These are phyloP conservation scores for Pantherophis alleghaniensis DNA, from an alignment of 2,797 vertebrate species.

Conservation along the genomic window DNA sequence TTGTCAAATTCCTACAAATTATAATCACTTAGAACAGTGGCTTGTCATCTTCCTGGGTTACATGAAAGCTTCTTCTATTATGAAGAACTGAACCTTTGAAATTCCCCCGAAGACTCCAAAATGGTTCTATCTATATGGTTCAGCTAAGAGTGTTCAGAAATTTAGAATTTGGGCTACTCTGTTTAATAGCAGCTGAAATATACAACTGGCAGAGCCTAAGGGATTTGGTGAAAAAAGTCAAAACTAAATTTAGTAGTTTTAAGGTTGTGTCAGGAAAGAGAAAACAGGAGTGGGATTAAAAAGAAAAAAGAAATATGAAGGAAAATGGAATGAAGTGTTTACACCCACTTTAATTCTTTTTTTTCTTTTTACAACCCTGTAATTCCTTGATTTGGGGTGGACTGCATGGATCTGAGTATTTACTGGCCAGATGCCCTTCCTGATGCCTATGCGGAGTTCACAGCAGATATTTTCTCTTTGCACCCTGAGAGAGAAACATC, in stretches of 20 bases:
- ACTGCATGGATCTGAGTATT: not conserved
- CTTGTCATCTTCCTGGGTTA: not conserved
- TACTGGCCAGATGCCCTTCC: not conserved
- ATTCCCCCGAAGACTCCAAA: not conserved
- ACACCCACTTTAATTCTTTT: not conserved
- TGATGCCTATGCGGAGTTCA: not conserved
- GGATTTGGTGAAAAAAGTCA: not conserved
- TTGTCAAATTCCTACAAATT: conserved; percentile 1
- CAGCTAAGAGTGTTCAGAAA: not conserved
- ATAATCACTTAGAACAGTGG: not conserved
- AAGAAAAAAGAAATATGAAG: not conserved
- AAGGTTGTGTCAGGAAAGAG: not conserved
- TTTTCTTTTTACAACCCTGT: not conserved
- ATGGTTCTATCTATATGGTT: not conserved
- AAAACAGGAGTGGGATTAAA: not conserved
- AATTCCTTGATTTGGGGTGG: not conserved
- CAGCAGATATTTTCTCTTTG: not conserved
- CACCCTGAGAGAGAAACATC: not conserved
- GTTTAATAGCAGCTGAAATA: not conserved
- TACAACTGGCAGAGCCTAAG: not conserved
- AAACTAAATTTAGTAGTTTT: not conserved
- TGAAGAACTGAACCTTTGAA: not conserved
- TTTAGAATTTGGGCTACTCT: not conserved
- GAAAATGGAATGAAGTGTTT: not conserved
- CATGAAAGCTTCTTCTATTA: not conserved